These are phyloP conservation scores for Geophilus truncorum DNA, from an alignment of 2,888 invertebrate genomes.

Conservation along the genomic window DNA sequence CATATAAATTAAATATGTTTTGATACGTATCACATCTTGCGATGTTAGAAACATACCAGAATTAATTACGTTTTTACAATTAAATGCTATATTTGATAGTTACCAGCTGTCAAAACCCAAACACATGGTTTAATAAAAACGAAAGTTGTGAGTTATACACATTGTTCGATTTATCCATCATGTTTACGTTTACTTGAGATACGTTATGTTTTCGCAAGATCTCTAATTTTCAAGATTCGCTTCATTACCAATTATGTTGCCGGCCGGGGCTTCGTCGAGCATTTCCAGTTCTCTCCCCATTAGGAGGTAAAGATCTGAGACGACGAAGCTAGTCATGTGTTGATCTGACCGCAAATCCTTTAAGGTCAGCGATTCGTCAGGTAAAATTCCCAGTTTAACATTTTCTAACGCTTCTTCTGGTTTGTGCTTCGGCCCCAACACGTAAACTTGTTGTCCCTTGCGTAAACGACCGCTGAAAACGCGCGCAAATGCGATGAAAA, in stretches of 20 bases:
- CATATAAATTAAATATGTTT: too few species aligned
- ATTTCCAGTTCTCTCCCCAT: constrained; percentile 87
- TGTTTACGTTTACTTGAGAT: too few species aligned
- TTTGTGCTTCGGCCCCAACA: constrained; percentile 82
- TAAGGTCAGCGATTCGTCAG: constrained; percentile 41
- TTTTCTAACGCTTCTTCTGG: constrained; percentile 58
- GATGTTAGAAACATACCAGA: too few species aligned
- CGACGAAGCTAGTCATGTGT: constrained; percentile 60
- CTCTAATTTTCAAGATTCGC: too few species aligned
- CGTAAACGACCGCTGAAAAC: constrained; percentile 81
- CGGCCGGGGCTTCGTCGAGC: constrained; percentile 75
- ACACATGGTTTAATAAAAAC: constrained; percentile 38
- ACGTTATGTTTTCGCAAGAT: too few species aligned
- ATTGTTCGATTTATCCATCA: too few species aligned
- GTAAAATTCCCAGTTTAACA: constrained; percentile 38
- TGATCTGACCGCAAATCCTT: constrained; percentile 51
- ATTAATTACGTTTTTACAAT: too few species aligned
- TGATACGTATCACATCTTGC: too few species aligned
- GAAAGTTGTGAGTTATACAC: not conserved
- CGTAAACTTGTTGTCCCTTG: constrained; percentile 71
- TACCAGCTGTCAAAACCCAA: too few species aligned
- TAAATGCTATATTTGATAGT: too few species aligned
- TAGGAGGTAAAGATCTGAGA: constrained; percentile 76
- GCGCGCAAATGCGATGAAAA: constrained; percentile 85
- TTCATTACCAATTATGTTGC: constrained; percentile 72